Conservation (phyloP, 2,113 vertebrate genomes). For the Antechinus flavipes region DNA sequence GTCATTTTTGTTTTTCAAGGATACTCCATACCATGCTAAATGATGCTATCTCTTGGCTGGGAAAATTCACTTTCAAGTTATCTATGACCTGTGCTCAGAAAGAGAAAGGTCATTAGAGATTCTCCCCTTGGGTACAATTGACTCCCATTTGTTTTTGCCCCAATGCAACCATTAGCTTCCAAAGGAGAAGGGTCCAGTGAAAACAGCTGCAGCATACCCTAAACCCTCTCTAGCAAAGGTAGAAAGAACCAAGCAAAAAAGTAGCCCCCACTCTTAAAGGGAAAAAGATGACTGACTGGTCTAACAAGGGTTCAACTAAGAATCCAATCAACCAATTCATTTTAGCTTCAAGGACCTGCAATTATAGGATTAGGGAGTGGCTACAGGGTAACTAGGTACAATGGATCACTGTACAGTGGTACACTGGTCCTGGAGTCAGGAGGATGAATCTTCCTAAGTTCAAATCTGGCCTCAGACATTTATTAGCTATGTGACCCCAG, state of each 20-base stretch:
- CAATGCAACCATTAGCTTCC: background rate
- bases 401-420: background rate
- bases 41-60: background rate
- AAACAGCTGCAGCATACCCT: background rate
- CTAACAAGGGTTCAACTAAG: background rate
- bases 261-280: background rate
- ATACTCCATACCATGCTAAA: background rate
- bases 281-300: background rate
- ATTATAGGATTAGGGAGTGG: background rate
- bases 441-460: background rate
- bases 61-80: background rate
- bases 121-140: background rate
- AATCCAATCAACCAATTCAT: background rate
- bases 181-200: background rate
- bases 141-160: background rate
- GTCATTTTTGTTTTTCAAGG: background rate
- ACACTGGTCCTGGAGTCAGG: background rate
- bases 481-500: background rate
- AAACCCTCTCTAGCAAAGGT: background rate
- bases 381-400: background rate
- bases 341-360: background rate
- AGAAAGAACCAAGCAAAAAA: background rate
- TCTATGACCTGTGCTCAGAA: background rate
- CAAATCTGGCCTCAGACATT: background rate
- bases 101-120: background rate